Percentiles rank a stretch among this genome's conserved stretches.
phyloP scores from a whole-genome alignment of 2,797 vertebrate genomes.

The Gobionotothen gibberifrons region DNA sequence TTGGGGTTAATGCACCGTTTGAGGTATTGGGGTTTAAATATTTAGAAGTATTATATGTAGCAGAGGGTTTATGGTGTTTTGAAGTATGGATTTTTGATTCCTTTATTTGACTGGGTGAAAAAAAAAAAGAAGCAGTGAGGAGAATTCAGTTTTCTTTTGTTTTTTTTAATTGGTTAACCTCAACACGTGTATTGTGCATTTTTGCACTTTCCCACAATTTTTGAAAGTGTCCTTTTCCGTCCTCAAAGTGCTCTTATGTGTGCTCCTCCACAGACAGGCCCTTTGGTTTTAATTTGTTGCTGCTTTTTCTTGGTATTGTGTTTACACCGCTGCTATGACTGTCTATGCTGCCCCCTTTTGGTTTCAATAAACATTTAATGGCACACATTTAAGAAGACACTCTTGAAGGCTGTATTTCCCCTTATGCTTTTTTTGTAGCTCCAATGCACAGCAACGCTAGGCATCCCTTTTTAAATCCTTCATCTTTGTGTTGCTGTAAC shows the following conservation, averaged over 20 bases:
- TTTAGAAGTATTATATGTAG: conserved; percentile 54
- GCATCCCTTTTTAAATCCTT: conserved; percentile 20
- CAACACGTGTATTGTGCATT: conserved; percentile 16
- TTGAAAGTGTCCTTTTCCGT: conserved; percentile 70
- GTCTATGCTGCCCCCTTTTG: background rate
- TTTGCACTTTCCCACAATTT: conserved; percentile 31
- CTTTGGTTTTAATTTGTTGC: conserved; percentile 18
- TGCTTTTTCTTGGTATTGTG: conserved; percentile 16
- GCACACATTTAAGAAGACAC: background rate
- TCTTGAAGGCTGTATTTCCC: background rate
- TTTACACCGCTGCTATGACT: background rate
- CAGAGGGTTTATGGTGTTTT: conserved; percentile 33
- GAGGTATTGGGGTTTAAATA: conserved; percentile 38
- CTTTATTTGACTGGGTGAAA: conserved; percentile 16
- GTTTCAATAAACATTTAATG: background rate
- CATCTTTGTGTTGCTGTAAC: conserved; percentile 11
- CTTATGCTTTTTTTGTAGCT: conserved; percentile 30
- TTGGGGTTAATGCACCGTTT: conserved; percentile 34
- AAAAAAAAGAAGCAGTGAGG: background rate
- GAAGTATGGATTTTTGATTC: conserved; percentile 40
- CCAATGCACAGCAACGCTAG: conserved; percentile 2
- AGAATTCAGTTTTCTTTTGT: background rate
- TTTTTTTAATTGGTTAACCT: conserved; percentile 11
- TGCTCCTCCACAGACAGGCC: conserved; percentile 55
- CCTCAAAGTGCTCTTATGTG: conserved; percentile 76